Percentiles rank a stretch among this genome's conserved stretches.
Conservation (phyloP, 2,113 vertebrate genomes). For the Podilymbus podiceps region DNA sequence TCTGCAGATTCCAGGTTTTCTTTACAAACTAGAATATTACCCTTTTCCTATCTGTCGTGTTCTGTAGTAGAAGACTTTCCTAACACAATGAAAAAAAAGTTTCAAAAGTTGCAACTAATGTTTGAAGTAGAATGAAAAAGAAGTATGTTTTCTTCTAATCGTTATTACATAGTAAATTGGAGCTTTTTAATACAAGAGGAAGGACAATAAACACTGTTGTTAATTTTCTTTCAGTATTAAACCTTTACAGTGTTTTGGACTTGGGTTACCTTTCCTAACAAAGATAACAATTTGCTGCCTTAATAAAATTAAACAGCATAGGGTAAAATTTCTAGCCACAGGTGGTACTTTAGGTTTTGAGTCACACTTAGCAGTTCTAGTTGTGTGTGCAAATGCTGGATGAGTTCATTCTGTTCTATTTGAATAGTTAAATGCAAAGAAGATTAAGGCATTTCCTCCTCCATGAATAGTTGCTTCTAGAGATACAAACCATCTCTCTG, state of each 20-base stretch:
- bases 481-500: not conserved
- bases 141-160: not conserved
- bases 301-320: not conserved
- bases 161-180: not conserved
- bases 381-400: not conserved
- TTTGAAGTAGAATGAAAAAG: not conserved
- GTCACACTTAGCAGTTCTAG: not conserved
- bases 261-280: not conserved
- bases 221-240: not conserved
- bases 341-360: not conserved
- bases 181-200: not conserved
- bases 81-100: not conserved
- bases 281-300: not conserved
- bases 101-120: not conserved
- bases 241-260: not conserved
- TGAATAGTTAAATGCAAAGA: not conserved
- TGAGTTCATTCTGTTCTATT: not conserved
- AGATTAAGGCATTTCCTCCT: not conserved
- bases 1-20: not conserved
- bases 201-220: not conserved
- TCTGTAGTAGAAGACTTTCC: not conserved
- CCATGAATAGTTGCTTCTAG: not conserved
- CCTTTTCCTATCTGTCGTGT: not conserved
- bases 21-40: not conserved
- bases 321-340: not conserved